phyloP scores from a whole-genome alignment of 2,113 vertebrate genomes.

The Zosterops lateralis region DNA sequence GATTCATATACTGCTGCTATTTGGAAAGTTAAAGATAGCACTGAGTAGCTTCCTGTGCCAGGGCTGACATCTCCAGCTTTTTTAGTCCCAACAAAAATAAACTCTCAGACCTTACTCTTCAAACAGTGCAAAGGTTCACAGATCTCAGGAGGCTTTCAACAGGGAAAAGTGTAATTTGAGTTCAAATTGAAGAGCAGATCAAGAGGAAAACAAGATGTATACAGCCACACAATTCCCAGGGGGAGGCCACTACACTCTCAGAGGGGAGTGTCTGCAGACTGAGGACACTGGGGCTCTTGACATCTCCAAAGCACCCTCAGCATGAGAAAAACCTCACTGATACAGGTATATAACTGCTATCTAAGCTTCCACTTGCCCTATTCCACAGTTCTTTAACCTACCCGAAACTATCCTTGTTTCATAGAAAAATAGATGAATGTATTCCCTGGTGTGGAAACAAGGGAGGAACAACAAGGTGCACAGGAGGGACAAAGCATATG shows the following conservation, averaged over 20 bases:
- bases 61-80: not conserved
- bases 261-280: not conserved
- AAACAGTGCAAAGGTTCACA: not conserved
- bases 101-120: not conserved
- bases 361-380: not conserved
- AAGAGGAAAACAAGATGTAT: not conserved
- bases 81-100: not conserved
- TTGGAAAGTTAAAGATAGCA: not conserved
- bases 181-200: not conserved
- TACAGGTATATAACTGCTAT: not conserved
- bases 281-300: not conserved
- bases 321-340: not conserved
- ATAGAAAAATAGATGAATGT: not conserved
- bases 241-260: not conserved
- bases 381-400: not conserved
- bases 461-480: not conserved
- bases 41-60: not conserved
- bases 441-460: not conserved
- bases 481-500: not conserved
- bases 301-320: not conserved
- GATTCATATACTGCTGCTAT: not conserved
- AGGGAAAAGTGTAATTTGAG: not conserved
- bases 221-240: not conserved
- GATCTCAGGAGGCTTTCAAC: not conserved
- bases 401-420: not conserved